phyloP scores from a whole-genome alignment of 1,140 invertebrate species.

The Ganaspis sp. region DNA sequence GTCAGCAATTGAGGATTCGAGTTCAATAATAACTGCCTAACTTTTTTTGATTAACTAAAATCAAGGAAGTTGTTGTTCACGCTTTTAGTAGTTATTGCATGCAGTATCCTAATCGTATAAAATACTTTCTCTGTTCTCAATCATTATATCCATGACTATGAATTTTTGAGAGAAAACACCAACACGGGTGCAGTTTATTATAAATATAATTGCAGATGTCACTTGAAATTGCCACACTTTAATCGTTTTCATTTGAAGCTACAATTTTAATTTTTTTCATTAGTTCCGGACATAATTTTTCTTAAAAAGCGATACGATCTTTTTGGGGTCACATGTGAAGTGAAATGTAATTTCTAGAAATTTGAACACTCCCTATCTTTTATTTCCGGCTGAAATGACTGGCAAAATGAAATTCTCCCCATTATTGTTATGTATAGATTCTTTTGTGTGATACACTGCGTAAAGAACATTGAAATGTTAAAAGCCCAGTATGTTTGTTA shows the following conservation, averaged over 20 bases:
- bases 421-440: neutral
- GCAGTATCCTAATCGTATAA: too few species aligned
- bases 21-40: too few species aligned
- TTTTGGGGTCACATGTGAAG: neutral
- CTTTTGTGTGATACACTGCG: neutral
- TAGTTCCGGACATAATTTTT: neutral
- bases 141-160: too few species aligned
- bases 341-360: neutral
- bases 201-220: too few species aligned
- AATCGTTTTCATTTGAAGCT: neutral
- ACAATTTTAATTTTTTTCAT: neutral
- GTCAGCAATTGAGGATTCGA: too few species aligned
- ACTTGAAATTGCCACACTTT: neutral
- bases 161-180: too few species aligned
- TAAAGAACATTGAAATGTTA: neutral
- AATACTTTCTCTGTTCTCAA: too few species aligned
- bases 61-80: too few species aligned
- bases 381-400: neutral
- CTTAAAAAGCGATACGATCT: neutral
- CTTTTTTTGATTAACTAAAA: too few species aligned
- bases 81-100: too few species aligned
- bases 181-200: too few species aligned
- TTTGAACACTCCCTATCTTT: neutral
- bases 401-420: neutral
- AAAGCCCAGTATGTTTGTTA: neutral